Evolutionary conservation across 2,797 vertebrate genomes (phyloP).

Genomic region (Peromyscus aztecus): DNA sequence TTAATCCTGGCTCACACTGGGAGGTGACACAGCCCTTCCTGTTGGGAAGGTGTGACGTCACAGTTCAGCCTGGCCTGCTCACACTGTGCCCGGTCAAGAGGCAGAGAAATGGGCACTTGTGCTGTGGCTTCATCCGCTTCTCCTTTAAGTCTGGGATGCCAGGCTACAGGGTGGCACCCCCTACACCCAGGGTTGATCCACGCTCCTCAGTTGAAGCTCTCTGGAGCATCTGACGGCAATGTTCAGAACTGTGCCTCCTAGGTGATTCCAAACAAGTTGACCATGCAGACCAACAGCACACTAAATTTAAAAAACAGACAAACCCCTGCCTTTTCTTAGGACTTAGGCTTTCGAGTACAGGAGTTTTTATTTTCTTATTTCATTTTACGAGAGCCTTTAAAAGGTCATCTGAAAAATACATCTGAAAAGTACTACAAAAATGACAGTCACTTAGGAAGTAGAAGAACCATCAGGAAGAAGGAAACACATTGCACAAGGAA

Average conservation of each 20-base stretch:
- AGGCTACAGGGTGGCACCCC: too few species aligned
- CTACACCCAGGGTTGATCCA: neutral
- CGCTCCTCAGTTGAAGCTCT: neutral
- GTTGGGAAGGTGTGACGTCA: too few species aligned
- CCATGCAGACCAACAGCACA: neutral
- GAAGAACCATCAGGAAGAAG: neutral
- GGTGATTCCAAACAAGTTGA: neutral
- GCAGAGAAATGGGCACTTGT: too few species aligned
- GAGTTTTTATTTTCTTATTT: conserved; percentile 52
- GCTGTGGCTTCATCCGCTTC: too few species aligned
- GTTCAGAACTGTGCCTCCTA: neutral
- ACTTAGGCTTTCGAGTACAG: neutral
- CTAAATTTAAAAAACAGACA: neutral
- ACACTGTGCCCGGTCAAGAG: neutral
- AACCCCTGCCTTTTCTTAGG: conserved; percentile 5
- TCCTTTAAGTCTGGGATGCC: neutral
- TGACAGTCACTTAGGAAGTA: neutral
- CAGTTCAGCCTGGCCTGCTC: too few species aligned
- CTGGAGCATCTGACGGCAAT: neutral
- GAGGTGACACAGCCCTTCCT: neutral
- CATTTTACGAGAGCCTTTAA: neutral
- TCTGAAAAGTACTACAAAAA: conserved; percentile 27
- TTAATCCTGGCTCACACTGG: neutral
- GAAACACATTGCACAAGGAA: neutral
- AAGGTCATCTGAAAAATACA: neutral